phyloP scores from a whole-genome alignment of 2,888 invertebrate genomes.

The Trisateles emortualis region DNA sequence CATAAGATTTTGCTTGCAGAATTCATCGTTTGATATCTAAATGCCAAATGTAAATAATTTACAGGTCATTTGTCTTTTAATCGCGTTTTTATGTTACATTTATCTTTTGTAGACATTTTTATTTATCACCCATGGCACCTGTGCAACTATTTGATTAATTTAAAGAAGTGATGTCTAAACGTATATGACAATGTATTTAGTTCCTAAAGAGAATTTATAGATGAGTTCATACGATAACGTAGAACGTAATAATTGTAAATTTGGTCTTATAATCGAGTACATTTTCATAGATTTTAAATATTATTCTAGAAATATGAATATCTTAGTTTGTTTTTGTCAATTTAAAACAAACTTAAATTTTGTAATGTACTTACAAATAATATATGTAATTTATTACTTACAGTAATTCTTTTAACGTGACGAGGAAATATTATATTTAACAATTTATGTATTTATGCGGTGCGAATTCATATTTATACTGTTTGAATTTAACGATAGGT shows the following conservation, averaged over 20 bases:
- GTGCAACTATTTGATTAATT: slow-evolving; percentile 1
- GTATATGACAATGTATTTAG: not conserved
- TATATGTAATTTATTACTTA: slow-evolving; percentile 42
- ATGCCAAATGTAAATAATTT: slow-evolving; percentile 65
- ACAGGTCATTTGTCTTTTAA: slow-evolving; percentile 32
- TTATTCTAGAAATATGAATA: too few relatives aligned
- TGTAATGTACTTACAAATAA: slow-evolving; percentile 23
- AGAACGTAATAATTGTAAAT: not conserved
- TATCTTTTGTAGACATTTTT: slow-evolving; percentile 1
- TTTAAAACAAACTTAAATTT: slow-evolving; percentile 9
- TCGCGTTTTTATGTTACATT: slow-evolving; percentile 26
- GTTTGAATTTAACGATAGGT: slow-evolving; percentile 53
- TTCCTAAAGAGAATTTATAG: too few relatives aligned
- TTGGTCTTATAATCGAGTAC: not conserved
- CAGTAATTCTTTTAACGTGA: slow-evolving; percentile 32
- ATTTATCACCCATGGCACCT: slow-evolving; percentile 4
- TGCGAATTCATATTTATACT: slow-evolving; percentile 42
- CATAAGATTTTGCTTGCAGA: slow-evolving; percentile 60
- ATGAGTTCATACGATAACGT: too few relatives aligned
- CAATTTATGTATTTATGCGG: slow-evolving; percentile 43
- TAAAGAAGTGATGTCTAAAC: slow-evolving; percentile 1
- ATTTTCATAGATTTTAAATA: not conserved
- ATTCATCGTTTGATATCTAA: slow-evolving; percentile 56
- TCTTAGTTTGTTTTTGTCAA: not conserved
- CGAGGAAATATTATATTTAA: slow-evolving; percentile 48